Percentiles rank a stretch among this genome's conserved stretches.
phyloP scores from a whole-genome alignment of 2,113 vertebrate genomes.

The Cnemophilus loriae region DNA sequence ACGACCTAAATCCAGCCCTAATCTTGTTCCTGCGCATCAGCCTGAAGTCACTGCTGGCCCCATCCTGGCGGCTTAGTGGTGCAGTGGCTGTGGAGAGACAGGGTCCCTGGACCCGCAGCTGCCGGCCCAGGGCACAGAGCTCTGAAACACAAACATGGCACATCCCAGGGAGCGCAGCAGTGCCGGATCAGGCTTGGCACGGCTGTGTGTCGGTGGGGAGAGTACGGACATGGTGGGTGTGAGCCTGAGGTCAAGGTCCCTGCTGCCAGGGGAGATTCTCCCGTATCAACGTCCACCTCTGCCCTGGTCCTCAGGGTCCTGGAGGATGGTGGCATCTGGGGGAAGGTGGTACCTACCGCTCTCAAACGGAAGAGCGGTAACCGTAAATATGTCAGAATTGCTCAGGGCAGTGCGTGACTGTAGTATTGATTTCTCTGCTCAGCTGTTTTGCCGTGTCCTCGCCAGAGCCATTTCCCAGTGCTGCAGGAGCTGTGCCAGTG shows the following conservation, averaged over 20 bases:
- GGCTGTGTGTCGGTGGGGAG: fast-evolving
- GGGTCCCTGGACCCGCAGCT: fast-evolving
- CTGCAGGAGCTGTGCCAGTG: neutral
- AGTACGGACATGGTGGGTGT: fast-evolving
- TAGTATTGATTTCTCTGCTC: conserved; percentile 2
- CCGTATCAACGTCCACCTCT: fast-evolving
- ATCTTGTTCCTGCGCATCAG: neutral
- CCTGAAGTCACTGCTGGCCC: neutral
- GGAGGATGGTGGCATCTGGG: neutral
- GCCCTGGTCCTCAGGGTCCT: fast-evolving
- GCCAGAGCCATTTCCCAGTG: neutral
- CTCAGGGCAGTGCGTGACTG: neutral
- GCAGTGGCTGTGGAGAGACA: fast-evolving
- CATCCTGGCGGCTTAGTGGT: neutral
- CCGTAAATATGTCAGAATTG: neutral
- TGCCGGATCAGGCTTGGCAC: fast-evolving
- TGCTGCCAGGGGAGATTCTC: neutral
- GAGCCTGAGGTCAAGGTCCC: neutral
- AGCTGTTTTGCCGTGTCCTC: neutral
- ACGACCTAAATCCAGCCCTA: conserved; percentile 29
- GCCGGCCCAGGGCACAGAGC: fast-evolving
- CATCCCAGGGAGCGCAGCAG: fast-evolving
- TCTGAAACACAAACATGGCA: fast-evolving
- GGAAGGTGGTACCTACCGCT: fast-evolving
- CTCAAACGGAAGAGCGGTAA: neutral